Evolutionary conservation across 2,888 invertebrate genomes (phyloP).

Genomic region (Formica aserva): DNA sequence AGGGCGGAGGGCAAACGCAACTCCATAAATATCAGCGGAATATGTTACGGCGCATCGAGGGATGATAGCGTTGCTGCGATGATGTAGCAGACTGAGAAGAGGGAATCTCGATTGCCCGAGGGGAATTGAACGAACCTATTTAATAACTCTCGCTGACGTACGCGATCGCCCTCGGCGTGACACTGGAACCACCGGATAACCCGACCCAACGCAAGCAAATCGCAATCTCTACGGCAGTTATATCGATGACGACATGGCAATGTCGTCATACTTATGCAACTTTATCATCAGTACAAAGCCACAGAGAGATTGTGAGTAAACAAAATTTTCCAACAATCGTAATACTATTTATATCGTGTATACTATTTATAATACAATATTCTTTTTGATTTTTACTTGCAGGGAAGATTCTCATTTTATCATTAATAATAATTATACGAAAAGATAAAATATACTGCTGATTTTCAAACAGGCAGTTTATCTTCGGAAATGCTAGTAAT

Average conservation of each 20-base stretch:
- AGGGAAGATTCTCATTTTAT: neutral
- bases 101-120: slow-evolving; percentile 72
- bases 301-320: neutral
- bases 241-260: slow-evolving; percentile 4
- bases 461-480: neutral
- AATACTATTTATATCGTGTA: neutral
- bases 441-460: neutral
- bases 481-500: neutral
- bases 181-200: slow-evolving; percentile 61
- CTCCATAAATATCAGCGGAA: slow-evolving; percentile 69
- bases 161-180: slow-evolving; percentile 70
- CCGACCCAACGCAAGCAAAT: slow-evolving; percentile 33
- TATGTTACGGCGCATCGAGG: slow-evolving; percentile 50
- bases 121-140: slow-evolving; percentile 81
- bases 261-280: slow-evolving; percentile 22
- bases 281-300: neutral
- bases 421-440: neutral
- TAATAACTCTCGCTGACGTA: slow-evolving; percentile 78
- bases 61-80: slow-evolving; percentile 57
- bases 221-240: slow-evolving; percentile 12
- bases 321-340: neutral
- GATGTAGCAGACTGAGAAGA: slow-evolving; percentile 62
- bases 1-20: slow-evolving; percentile 55
- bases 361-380: neutral
- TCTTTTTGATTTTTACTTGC: neutral